Evolutionary conservation across 2,113 vertebrate genomes (phyloP).

Genomic region (Eolophus roseicapilla): DNA sequence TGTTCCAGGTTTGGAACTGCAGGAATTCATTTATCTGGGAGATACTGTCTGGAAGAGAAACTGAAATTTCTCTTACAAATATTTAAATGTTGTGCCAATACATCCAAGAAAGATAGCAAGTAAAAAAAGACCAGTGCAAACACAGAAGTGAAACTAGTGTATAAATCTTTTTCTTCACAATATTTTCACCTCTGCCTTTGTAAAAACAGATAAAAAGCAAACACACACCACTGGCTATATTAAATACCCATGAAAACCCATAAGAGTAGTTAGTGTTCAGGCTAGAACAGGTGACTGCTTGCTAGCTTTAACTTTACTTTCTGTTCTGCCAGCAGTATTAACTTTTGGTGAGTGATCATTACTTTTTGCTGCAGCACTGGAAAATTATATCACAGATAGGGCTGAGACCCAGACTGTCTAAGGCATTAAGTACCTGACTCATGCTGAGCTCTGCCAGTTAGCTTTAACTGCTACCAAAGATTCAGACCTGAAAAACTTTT

Average conservation of each 20-base stretch:
- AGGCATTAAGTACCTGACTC: not conserved
- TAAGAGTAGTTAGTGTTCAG: not conserved
- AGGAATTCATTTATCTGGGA: not conserved
- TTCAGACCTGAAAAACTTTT: not conserved
- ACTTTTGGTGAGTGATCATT: not conserved
- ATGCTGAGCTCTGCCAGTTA: not conserved
- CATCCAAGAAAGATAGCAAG: not conserved
- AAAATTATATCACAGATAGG: not conserved
- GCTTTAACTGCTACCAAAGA: not conserved
- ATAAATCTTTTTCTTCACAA: not conserved
- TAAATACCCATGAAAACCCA: not conserved
- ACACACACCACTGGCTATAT: not conserved
- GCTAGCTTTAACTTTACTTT: not conserved
- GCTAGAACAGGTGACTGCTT: not conserved
- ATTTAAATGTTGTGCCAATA: not conserved
- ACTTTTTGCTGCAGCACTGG: not conserved
- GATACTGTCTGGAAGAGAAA: not conserved
- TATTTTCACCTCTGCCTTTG: not conserved
- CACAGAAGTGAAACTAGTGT: not conserved
- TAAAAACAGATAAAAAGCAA: not conserved
- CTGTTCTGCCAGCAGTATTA: not conserved
- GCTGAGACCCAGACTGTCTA: not conserved
- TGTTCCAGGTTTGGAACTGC: not conserved
- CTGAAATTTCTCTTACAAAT: not conserved
- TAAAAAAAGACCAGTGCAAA: not conserved